phyloP scores from a whole-genome alignment of 2,888 invertebrate genomes.

The Galerucella pusilla region DNA sequence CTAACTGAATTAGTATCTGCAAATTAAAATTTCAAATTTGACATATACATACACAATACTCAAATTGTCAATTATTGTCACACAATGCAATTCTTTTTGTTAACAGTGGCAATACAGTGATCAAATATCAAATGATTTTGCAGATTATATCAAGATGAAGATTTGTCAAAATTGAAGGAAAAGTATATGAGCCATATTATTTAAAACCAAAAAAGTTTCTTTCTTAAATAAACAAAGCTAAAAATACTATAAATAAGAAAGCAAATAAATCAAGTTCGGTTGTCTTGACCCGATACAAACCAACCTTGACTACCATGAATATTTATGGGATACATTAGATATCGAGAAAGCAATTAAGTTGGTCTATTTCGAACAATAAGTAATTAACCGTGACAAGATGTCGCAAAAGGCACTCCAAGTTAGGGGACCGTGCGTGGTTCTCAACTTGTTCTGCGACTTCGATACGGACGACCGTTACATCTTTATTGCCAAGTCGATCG shows the following conservation, averaged over 20 bases:
- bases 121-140: no score
- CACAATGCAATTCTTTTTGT: no score
- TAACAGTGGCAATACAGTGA: no score
- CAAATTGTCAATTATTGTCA: no score
- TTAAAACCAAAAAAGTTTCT: background rate
- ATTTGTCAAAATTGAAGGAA: no score
- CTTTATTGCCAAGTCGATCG: conserved; percentile 18
- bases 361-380: conserved; percentile 60
- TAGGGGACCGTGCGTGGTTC: conserved; percentile 46
- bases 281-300: conserved; percentile 33
- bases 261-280: conserved; percentile 19
- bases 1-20: no score
- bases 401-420: conserved; percentile 55
- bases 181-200: background rate
- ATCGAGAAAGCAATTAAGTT: conserved; percentile 52
- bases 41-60: no score
- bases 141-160: no score
- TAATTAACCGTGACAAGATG: conserved; percentile 63
- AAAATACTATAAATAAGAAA: conserved; percentile 2
- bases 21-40: no score
- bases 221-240: background rate
- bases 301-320: conserved; percentile 52
- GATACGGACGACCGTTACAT: conserved; percentile 43
- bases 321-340: conserved; percentile 55
- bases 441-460: conserved; percentile 46